Evolutionary conservation across 2,113 vertebrate genomes (phyloP), one percentile per base, ranked within the genome.

Genomic region (Cygnus atratus): DNA sequence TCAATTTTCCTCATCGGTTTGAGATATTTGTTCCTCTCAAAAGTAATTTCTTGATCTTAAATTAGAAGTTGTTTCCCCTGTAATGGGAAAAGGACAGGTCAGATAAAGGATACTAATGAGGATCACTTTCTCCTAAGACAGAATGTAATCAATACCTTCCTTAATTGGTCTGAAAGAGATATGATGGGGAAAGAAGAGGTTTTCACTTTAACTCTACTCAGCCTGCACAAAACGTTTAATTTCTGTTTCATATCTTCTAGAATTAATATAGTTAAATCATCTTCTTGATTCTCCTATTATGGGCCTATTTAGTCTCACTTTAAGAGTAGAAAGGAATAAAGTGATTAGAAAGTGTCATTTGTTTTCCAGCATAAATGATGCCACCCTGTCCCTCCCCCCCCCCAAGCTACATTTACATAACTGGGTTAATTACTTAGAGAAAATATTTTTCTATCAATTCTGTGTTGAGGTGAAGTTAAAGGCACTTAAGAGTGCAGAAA

Each of bases 161-260:
- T 83, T 92, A 92, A 93, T 63, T 88, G 37, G 78, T 19, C 5
- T 87, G 84, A 88, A 93, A 92, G 35, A 28, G 71, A 75, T 15
- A 44, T 61, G 37, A 86, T 19, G 11, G 3, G 7, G 41, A 76
- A 65, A 22, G 14, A 76, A 93, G 74, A 78, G 43, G 41, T 43
- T 43, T 41, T 2, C 20, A 20, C 28, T 76, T 70, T 19, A 4
- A 43, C 5, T 26, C 28, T 37, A 61, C 18, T 52, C 24, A 50
- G 7, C 7, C n/a, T 67, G n/a, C 37, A 68, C 24, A 67, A 82
- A 85, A 58, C 9, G 11, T 86, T 76, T 61, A 73, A 52, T 73
- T 72, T 16, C 18, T 58, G 16, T 6, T 46, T 59, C 57, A 8
- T 44, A n/a, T 67, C 63, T 77, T 59, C 39, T 22, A 33, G 39